Evolutionary conservation across 2,113 vertebrate genomes (phyloP), one percentile per base, ranked within the genome.

Genomic region (Apistogramma diplotaenia): DNA sequence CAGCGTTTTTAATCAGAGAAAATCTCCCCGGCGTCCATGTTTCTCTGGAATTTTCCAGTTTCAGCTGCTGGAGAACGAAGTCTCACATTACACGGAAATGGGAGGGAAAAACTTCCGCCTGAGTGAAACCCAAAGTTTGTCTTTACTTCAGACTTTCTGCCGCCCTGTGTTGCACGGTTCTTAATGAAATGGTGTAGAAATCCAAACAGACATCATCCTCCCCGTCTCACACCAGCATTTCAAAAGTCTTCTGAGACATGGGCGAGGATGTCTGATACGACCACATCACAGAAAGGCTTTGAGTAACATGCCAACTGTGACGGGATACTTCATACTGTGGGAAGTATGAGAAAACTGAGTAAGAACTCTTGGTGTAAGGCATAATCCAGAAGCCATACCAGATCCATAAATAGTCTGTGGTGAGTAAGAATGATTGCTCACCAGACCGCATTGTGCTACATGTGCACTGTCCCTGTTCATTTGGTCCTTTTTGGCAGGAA

Each of bases 361-460:
- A 59, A 18, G 58, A 84, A 43, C n/a, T 61, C 59, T 62, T 3
- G 6, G 25, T 53, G 40, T 78, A 76, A 89, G 88, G 74, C 80
- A 57, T 81, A 57, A 78, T 79, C 85, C 87, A 89, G 49, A 76
- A 89, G 79, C 59, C 79, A 89, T 3, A 65, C 12, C 70, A 81
- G 75, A 33, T 79, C 78, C 85, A 77, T 53, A 79, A 84, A 82
- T 58, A 85, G 87, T 60, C 59, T 76, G 58, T 43, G 83, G 87
- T 25, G 67, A 60, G 65, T 31, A 54, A 35, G 55, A 27, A 53
- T 1, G 55, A 56, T 40, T 27, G 51, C 51, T 82, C 46, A 25
- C 18, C 78, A 15, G 31, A 58, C 78, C 84, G 10, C 72, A 21
- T 7, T 49, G 43, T 71, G 70, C 80, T 62, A 53, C 21, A 59